Conservation (phyloP, 2,797 vertebrate genomes). For the Enteromius anoplus region DNA sequence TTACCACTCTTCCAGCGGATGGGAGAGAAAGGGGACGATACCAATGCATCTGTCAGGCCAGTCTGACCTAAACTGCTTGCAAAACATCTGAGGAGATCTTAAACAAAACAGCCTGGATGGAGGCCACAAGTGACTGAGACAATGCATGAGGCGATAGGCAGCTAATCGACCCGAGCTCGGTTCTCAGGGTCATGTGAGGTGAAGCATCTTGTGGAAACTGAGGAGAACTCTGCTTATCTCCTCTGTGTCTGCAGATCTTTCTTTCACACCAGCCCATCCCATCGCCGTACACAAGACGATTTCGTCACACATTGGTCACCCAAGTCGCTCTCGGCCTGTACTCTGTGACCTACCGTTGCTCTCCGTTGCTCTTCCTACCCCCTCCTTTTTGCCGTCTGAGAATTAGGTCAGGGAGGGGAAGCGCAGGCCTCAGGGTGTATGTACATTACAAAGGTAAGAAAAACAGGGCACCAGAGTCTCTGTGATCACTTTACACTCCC, state of each 20-base stretch:
- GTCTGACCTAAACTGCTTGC: slow-evolving; percentile 40
- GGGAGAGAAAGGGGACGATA: slow-evolving; percentile 13
- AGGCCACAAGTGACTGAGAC: slow-evolving; percentile 38
- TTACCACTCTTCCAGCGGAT: slow-evolving; percentile 28
- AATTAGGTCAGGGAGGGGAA: slow-evolving; percentile 58
- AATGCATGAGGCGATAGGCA: slow-evolving; percentile 47
- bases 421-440: slow-evolving; percentile 43
- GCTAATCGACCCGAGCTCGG: not conserved
- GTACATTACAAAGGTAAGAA: slow-evolving; percentile 57
- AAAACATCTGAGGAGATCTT: slow-evolving; percentile 50
- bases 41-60: slow-evolving; percentile 45
- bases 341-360: slow-evolving; percentile 47
- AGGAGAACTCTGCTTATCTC: slow-evolving; percentile 26
- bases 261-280: slow-evolving; percentile 29
- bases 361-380: slow-evolving; percentile 32
- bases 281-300: slow-evolving; percentile 24
- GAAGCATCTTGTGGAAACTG: slow-evolving; percentile 22
- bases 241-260: not conserved
- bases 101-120: slow-evolving; percentile 57
- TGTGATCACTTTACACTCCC: slow-evolving; percentile 50
- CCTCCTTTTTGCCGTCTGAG: slow-evolving; percentile 41
- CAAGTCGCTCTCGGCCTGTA: slow-evolving; percentile 37
- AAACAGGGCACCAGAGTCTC: slow-evolving; percentile 49
- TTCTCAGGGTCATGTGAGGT: slow-evolving; percentile 49
- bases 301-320: slow-evolving; percentile 32